Conservation (phyloP, 2,888 invertebrate genomes). For the Petrolisthes cinctipes region DNA sequence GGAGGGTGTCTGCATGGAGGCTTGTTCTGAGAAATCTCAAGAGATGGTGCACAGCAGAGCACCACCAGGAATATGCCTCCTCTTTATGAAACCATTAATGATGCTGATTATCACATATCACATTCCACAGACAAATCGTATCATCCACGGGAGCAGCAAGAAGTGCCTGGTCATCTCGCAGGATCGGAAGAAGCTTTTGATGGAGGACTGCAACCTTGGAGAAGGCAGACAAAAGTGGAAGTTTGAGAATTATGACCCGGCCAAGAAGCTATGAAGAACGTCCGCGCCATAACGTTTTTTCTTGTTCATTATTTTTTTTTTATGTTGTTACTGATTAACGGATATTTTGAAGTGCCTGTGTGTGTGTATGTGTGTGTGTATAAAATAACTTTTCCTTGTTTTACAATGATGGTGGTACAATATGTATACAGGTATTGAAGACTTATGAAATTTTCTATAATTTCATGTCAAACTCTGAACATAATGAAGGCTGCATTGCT, state of each 20-base stretch:
- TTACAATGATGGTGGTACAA: neutral
- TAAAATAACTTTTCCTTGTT: neutral
- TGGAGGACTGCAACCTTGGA: conserved; percentile 82
- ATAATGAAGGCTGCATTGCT: neutral
- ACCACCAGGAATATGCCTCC: no score
- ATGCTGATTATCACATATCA: neutral
- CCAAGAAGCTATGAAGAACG: conserved; percentile 66
- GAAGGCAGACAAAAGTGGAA: conserved; percentile 78
- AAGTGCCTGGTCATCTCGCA: conserved; percentile 88
- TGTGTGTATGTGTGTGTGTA: conserved; percentile 18
- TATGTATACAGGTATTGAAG: neutral
- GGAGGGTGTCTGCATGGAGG: no score
- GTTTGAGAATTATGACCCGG: conserved; percentile 81
- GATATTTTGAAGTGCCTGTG: conserved; percentile 58
- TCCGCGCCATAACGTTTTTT: conserved; percentile 19
- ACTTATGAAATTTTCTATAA: neutral
- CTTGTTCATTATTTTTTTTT: conserved; percentile 13
- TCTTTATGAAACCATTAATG: no score
- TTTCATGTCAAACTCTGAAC: neutral
- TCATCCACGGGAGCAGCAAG: conserved; percentile 91
- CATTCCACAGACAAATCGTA: conserved; percentile 76
- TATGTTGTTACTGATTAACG: conserved; percentile 30
- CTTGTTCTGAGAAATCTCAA: no score
- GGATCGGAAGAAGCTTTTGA: conserved; percentile 82
- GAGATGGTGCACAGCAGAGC: no score